Conservation (phyloP, 2,888 invertebrate species). For the Periphyllus acericola region DNA sequence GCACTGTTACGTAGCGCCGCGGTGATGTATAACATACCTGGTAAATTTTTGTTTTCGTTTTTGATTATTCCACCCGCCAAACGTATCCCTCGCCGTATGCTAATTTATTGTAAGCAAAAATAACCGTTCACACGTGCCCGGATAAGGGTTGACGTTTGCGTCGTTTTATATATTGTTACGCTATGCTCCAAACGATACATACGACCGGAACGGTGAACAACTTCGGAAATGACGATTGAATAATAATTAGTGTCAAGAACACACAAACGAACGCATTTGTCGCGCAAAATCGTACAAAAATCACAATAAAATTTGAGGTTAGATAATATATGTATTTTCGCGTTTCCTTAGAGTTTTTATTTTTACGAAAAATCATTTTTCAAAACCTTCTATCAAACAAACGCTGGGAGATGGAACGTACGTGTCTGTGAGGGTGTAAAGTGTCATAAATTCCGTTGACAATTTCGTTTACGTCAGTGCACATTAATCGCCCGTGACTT, state of each 20-base stretch:
- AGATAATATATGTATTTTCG: background rate
- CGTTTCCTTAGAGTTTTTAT: background rate
- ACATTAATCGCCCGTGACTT: slow-evolving; percentile 28
- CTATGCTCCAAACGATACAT: background rate
- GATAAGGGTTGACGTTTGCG: background rate
- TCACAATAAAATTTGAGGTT: background rate
- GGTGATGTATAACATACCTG: background rate
- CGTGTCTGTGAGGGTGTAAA: background rate
- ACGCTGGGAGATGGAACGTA: background rate
- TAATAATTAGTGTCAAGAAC: background rate
- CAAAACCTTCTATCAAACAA: slow-evolving; percentile 10
- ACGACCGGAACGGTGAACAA: background rate
- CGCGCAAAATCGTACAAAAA: background rate
- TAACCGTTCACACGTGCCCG: background rate
- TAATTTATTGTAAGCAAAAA: background rate
- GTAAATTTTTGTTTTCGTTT: background rate
- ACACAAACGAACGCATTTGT: background rate
- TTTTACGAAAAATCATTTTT: slow-evolving; percentile 5
- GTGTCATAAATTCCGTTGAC: slow-evolving; percentile 35
- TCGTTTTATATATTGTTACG: background rate
- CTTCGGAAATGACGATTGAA: background rate
- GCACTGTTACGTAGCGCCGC: background rate
- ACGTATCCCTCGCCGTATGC: background rate
- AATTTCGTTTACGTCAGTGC: slow-evolving; percentile 26
- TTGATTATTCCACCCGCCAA: background rate